Conservation (phyloP, 2,113 vertebrate genomes). For the Callocephalon fimbriatum region DNA sequence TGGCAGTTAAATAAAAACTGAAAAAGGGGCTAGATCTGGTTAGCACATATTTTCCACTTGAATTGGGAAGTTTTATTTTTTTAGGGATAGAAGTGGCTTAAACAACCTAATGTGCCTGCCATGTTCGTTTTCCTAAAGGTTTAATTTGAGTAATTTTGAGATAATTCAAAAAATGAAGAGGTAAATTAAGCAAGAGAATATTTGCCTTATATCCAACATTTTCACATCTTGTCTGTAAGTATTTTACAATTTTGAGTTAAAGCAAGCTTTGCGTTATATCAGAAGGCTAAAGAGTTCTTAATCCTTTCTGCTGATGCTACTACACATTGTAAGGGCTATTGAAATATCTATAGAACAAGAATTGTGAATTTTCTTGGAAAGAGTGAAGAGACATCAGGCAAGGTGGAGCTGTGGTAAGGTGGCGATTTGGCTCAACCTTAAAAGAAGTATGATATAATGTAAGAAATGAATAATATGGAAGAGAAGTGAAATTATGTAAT, state of each 20-base stretch:
- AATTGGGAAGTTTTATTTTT: background rate
- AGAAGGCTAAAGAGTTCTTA: background rate
- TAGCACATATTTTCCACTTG: background rate
- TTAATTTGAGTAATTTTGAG: background rate
- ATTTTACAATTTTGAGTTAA: background rate
- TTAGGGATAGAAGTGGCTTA: background rate
- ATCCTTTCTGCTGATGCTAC: background rate
- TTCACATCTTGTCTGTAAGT: accelerated
- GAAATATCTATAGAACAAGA: background rate
- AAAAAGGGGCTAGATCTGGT: background rate
- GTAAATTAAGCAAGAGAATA: background rate
- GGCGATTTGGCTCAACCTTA: background rate
- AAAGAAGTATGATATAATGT: background rate
- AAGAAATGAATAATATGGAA: background rate
- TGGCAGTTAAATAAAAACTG: background rate
- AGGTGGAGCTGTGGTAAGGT: background rate
- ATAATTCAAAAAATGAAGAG: background rate
- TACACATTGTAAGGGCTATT: background rate
- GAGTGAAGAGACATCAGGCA: background rate
- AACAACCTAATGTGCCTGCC: background rate
- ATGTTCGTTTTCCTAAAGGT: background rate
- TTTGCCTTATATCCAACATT: background rate
- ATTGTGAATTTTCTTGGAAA: background rate
- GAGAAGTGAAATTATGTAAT: background rate
- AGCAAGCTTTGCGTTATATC: background rate